These are phyloP conservation scores for Aphodius granarius DNA, from an alignment of 2,888 invertebrate species.

Conservation along the genomic window DNA sequence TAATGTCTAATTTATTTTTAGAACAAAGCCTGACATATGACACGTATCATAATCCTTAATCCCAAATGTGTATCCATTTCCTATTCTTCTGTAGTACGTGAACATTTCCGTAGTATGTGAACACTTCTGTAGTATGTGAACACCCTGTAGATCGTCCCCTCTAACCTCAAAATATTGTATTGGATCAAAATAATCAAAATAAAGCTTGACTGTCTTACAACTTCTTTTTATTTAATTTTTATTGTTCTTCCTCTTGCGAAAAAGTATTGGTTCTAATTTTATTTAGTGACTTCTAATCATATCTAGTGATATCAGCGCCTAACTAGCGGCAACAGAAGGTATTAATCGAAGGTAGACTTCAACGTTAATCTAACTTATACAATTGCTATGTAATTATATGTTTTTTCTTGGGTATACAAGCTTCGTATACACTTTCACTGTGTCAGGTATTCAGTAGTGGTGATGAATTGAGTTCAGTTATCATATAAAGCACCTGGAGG, in stretches of 20 bases:
- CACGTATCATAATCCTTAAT: constrained; percentile 31
- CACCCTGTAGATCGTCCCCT: constrained; percentile 48
- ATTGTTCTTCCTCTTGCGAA: not conserved
- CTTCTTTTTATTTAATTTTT: constrained; percentile 21
- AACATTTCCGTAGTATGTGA: constrained; percentile 5
- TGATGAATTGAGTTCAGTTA: not conserved
- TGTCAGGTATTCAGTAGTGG: not conserved
- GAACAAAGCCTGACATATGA: not conserved
- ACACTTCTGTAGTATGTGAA: not conserved
- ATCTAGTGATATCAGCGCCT: no score
- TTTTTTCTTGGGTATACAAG: not conserved
- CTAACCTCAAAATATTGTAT: constrained; percentile 31
- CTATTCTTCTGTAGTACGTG: not conserved
- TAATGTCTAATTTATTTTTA: not conserved
- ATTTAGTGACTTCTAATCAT: no score
- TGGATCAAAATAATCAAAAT: constrained; percentile 41
- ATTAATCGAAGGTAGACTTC: no score
- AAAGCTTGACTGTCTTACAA: constrained; percentile 42
- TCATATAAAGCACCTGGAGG: not conserved
- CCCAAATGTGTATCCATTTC: constrained; percentile 33
- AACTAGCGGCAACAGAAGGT: no score
- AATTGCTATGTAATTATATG: not conserved
- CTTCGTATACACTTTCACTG: not conserved
- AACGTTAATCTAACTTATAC: not conserved
- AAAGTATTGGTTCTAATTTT: no score